Evolutionary conservation across 2,888 invertebrate genomes (phyloP), one percentile per base, ranked within the genome.

Genomic region (Monoplex corrugatus): DNA sequence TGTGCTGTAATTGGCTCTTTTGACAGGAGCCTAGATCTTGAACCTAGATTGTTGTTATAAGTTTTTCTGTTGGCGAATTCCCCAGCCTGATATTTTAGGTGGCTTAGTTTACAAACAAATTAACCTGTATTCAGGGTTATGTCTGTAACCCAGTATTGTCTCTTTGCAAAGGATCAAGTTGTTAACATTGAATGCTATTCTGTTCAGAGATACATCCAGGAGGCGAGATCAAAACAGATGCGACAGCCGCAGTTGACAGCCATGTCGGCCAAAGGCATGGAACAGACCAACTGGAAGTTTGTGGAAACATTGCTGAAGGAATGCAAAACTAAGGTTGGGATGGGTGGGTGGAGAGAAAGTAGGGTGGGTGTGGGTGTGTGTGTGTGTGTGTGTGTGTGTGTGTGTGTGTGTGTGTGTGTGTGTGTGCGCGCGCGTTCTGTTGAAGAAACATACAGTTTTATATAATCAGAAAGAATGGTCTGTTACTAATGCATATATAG

Each of bases 281-380:
- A 98, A 28, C 98, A 99, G 96, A 98, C 99, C 63, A 99, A 99
- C 96, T 98, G 99, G 98, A 98, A 98, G 43, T 99, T 99, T 96
- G 99, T 99, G 85, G 99, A 99, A 95, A 98, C 99, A 95, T 97
- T 99, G 93, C 97, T 99, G 86, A 99, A 99, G 97, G 99, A 97
- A 93, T 96, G 96, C 86, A 97, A 97, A 94, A 95, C 95, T 40
- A 96, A 96, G 95, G 96, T 96, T 92, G 78, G 90, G 63, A 16
- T 16, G 8, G 19, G 50, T 19, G 50, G 8, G 50, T 16, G 57
- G 10, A n/a, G n/a, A n/a, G n/a, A n/a, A n/a, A n/a, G 28, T 50
- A 23, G 57, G 57, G 57, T 57, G 10, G 50, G 19, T 57, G 57
- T 57, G 3, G 16, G 57, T 57, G 75, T 75, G 38, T 75, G 75